Evolutionary conservation across 1,140 invertebrate species (phyloP), one percentile per base, ranked within the genome.

Genomic region (Colletes gigas): DNA sequence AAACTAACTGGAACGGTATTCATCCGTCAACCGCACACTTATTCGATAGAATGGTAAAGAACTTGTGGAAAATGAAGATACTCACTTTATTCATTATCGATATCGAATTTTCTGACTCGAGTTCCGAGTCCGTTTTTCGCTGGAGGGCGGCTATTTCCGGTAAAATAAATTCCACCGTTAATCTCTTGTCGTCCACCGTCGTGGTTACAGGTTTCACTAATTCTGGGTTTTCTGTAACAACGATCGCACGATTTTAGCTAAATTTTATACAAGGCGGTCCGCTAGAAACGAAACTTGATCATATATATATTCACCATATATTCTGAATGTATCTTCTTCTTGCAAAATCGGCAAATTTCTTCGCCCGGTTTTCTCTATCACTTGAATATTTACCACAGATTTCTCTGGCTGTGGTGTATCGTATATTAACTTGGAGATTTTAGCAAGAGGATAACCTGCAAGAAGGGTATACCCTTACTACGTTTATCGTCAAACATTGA

Each of bases 311-410:
- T 83, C 90, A 93, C 92, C 92, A 82, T 92, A 93, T 81, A 93
- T 92, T 69, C 91, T 87, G 30, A 86, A 90, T 3, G 88, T 90
- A 70, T 91, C 83, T 70, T 92, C 90, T 47, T 93, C 92, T 82
- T 92, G 90, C 50, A 93, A 88, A 82, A 93, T 92, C 1, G 92
- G 92, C 39, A 93, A 84, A 88, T 92, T 93, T 82, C 89, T 89
- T 65, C 84, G 89, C 15, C 92, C 91, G 80, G 88, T 91, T 86
- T 93, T 93, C 75, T 91, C 90, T 50, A 88, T 85, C 17, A 91
- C 87, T 44, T 91, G 83, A 63, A 93, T 88, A 76, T 92, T 88
- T 57, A 93, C 79, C 39, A 93, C 78, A 3, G 92, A 85, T 69
- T 92, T 93, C 83, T 93, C 93, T 14, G 86, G 76, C 30, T 88